These are phyloP conservation scores for Troilus luridus DNA, from an alignment of 2,888 invertebrate species.

Conservation along the genomic window DNA sequence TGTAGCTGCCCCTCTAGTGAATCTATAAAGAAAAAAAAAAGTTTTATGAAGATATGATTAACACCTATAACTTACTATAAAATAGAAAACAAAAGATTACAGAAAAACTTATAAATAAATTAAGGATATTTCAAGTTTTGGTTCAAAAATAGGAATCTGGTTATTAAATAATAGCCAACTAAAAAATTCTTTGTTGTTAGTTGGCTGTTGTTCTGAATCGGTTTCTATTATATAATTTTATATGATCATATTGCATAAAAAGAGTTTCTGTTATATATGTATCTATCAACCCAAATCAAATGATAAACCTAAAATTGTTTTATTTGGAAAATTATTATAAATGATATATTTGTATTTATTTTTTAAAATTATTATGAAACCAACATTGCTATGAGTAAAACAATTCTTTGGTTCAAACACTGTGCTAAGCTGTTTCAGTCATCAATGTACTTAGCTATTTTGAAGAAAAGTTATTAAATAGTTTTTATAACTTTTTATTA, in stretches of 20 bases:
- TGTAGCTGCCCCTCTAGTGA: constrained; percentile 7
- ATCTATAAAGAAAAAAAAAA: neutral
- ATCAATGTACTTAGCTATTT: no score
- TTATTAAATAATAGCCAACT: neutral
- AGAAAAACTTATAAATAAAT: neutral
- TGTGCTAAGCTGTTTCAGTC: no score
- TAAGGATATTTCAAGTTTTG: constrained; percentile 47
- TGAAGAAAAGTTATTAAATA: no score
- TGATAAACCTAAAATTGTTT: neutral
- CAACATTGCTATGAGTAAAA: no score
- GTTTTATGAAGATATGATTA: neutral
- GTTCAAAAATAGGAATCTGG: constrained; percentile 25
- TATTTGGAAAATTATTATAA: neutral
- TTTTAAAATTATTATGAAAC: no score
- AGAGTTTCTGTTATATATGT: neutral
- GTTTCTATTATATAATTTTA: neutral
- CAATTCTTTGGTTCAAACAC: no score
- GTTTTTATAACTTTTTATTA: no score
- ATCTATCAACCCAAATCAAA: neutral
- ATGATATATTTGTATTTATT: no score
- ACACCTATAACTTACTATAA: neutral
- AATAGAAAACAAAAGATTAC: neutral
- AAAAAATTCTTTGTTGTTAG: neutral
- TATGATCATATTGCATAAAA: neutral
- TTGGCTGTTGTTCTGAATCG: neutral